Evolutionary conservation across 2,797 vertebrate genomes (phyloP).

Genomic region (Meda fulgida): DNA sequence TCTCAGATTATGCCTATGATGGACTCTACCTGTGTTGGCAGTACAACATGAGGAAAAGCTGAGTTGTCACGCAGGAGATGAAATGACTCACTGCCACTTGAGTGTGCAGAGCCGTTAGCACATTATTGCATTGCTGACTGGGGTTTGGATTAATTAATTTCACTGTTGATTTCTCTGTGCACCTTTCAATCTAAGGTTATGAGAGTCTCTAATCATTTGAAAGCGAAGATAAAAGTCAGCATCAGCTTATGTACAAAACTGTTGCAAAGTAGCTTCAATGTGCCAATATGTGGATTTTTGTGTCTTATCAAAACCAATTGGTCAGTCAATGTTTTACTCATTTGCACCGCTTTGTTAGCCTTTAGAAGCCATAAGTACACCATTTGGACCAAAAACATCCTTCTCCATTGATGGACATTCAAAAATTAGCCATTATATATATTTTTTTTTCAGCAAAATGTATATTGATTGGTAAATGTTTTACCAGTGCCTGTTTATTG

Average conservation of each 20-base stretch:
- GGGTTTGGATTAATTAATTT: slow-evolving; percentile 45
- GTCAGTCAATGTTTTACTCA: neutral
- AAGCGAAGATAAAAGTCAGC: slow-evolving; percentile 3
- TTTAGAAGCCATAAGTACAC: too few relatives aligned
- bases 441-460: too few relatives aligned
- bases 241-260: neutral
- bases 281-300: neutral
- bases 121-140: slow-evolving; percentile 26
- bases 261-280: neutral
- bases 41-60: slow-evolving; percentile 11
- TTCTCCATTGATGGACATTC: neutral
- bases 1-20: slow-evolving; percentile 31
- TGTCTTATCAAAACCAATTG: neutral
- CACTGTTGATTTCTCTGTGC: slow-evolving; percentile 24
- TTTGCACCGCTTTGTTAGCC: neutral
- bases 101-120: slow-evolving; percentile 19
- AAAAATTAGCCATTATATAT: too few relatives aligned
- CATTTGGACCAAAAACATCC: neutral
- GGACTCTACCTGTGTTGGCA: slow-evolving; percentile 15
- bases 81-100: slow-evolving; percentile 39
- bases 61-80: slow-evolving; percentile 37
- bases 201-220: slow-evolving; percentile 32
- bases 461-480: too few relatives aligned
- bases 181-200: slow-evolving; percentile 44
- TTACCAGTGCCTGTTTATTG: too few relatives aligned